Base-by-base conservation (phyloP, 2,113 vertebrate species). In the Suricata suricatta region DNA sequence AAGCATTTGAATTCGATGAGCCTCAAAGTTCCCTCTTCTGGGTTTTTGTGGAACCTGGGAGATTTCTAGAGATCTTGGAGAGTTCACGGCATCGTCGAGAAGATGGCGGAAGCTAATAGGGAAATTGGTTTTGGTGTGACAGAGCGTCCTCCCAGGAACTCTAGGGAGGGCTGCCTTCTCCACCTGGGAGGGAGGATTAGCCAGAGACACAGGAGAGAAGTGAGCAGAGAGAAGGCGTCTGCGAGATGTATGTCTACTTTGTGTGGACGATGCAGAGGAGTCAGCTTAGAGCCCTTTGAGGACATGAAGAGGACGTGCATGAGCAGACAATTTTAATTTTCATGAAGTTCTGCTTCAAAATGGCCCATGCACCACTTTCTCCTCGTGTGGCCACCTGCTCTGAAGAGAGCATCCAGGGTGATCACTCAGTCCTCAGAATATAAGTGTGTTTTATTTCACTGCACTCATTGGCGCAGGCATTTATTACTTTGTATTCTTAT, bases 311-410 rank as follows among this genome's bases (percentile, higher is more conserved):
- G 7, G 44, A 47, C 44, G 44, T 47, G 44, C 21, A 15, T 2
- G 23, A 52, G 15, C 11, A 54, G 38, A 8, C 33, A 9, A 0
- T 38, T 15, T 11, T 2, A n/a, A 44, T 74, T 69, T 33, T 38
- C 38, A 25, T 77, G 15, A 9, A 23, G 33, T 54, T 87, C 57
- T 63, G 15, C 33, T 54, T 86, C 87, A 16, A 5, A n/a, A 3
- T 25, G 44, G 19, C 52, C n/a, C 2, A 2, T 31, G 29, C 2
- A 0, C 27, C 0, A 0, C 31, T 15, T 15, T 77, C 35, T 52
- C 23, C 1, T 52, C 35, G 66, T 0, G 7, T 31, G 19, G 76
- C 38, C 21, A 1, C 86, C 21, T 9, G 13, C 9, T 13, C 1
- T 2, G 21, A 1, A 29, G 54, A 68, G 35, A 29, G 35, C 74